phyloP scores from a whole-genome alignment of 2,113 vertebrate genomes.

The Ictidomys tridecemlineatus region DNA sequence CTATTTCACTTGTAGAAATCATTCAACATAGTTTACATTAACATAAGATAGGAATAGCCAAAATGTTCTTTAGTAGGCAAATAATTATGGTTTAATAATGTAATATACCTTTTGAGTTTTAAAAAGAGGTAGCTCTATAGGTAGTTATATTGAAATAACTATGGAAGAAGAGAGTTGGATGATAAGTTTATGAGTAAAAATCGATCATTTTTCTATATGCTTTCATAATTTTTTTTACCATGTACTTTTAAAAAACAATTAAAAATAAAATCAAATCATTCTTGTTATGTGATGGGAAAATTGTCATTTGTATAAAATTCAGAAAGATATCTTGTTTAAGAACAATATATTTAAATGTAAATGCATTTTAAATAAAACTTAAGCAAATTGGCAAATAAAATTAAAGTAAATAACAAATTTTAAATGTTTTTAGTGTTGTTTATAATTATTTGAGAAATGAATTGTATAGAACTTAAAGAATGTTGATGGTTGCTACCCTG shows the following conservation, averaged over 20 bases:
- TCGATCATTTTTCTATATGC: not conserved
- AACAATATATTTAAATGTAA: not conserved
- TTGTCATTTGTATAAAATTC: not conserved
- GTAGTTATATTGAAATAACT: not conserved
- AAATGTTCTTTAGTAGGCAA: not conserved
- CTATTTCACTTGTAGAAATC: not conserved
- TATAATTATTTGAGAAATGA: not conserved
- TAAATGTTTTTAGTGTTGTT: not conserved
- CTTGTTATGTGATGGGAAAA: not conserved
- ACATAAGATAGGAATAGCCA: not conserved
- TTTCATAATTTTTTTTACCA: not conserved
- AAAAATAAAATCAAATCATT: not conserved
- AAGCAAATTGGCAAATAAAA: not conserved
- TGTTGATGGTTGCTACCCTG: not conserved
- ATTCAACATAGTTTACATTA: not conserved
- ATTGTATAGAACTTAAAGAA: not conserved
- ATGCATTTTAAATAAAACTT: not conserved
- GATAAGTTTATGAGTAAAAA: not conserved
- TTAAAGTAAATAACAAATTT: not conserved
- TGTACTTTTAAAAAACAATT: not conserved
- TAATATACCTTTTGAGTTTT: not conserved
- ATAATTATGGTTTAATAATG: not conserved
- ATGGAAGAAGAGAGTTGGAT: not conserved
- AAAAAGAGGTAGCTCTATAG: not conserved
- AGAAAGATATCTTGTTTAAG: not conserved